phyloP scores from a whole-genome alignment of 2,113 vertebrate genomes.

The Myodes glareolus region DNA sequence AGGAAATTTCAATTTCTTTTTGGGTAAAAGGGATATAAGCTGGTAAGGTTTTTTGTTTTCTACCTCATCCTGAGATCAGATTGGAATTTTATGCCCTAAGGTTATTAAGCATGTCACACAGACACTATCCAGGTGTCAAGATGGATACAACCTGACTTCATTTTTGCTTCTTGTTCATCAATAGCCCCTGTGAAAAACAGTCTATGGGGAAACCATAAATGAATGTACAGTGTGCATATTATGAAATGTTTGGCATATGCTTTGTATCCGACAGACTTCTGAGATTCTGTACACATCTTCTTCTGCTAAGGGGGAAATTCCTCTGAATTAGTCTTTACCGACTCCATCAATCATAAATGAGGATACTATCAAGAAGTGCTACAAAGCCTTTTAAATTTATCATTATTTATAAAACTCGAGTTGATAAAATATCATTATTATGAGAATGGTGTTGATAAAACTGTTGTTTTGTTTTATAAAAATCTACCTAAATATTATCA shows the following conservation, averaged over 20 bases:
- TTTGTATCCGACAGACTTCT: neutral
- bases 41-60: neutral
- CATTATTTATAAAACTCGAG: neutral
- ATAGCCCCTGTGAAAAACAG: neutral
- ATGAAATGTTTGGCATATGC: neutral
- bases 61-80: neutral
- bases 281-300: neutral
- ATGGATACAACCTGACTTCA: neutral
- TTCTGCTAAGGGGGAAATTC: neutral
- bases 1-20: neutral
- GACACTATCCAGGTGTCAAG: neutral
- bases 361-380: neutral
- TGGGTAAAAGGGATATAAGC: neutral
- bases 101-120: neutral
- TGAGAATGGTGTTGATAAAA: neutral
- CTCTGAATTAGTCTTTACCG: neutral
- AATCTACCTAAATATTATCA: neutral
- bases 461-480: neutral
- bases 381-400: neutral
- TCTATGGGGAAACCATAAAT: neutral
- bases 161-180: slow-evolving; percentile 16
- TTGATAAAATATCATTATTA: neutral
- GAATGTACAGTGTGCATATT: neutral
- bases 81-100: neutral
- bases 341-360: neutral